These are phyloP conservation scores for Nyleta sp. DNA, from an alignment of 2,888 invertebrate genomes.

Conservation along the genomic window DNA sequence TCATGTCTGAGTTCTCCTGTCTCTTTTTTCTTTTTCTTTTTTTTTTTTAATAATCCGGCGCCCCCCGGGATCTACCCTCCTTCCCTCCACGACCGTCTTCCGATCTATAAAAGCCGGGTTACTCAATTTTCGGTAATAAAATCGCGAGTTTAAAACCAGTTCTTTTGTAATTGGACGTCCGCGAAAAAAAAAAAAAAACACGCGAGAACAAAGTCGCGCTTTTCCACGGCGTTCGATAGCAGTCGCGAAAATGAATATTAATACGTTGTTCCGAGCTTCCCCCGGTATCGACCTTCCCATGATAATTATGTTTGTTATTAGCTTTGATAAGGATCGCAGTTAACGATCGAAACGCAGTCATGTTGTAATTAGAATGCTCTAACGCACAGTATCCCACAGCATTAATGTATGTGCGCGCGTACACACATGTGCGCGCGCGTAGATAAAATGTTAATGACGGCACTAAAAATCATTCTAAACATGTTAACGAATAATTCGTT, in stretches of 20 bases:
- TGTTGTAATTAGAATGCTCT: slow-evolving; percentile 61
- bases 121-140: slow-evolving; percentile 39
- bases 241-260: slow-evolving; percentile 13
- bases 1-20: too few relatives aligned
- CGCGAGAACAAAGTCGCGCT: neutral
- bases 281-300: slow-evolving; percentile 38
- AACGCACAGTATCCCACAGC: slow-evolving; percentile 54
- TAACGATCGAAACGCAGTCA: slow-evolving; percentile 60
- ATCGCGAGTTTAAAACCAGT: slow-evolving; percentile 5
- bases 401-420: slow-evolving; percentile 28
- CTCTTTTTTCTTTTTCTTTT: too few relatives aligned
- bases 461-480: slow-evolving; percentile 60
- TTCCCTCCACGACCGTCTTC: too few relatives aligned
- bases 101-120: slow-evolving; percentile 16
- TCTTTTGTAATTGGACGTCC: slow-evolving; percentile 6
- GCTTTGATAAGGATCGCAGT: slow-evolving; percentile 60
- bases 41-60: too few relatives aligned
- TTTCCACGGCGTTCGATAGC: slow-evolving; percentile 3
- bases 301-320: slow-evolving; percentile 61
- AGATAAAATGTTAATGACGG: slow-evolving; percentile 62
- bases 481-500: slow-evolving; percentile 58
- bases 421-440: slow-evolving; percentile 27
- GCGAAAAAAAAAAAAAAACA: neutral
- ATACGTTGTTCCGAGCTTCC: slow-evolving; percentile 31
- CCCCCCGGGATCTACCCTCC: too few relatives aligned